Conservation (phyloP, 2,113 vertebrate species). For the Oreochromis spilurus region DNA sequence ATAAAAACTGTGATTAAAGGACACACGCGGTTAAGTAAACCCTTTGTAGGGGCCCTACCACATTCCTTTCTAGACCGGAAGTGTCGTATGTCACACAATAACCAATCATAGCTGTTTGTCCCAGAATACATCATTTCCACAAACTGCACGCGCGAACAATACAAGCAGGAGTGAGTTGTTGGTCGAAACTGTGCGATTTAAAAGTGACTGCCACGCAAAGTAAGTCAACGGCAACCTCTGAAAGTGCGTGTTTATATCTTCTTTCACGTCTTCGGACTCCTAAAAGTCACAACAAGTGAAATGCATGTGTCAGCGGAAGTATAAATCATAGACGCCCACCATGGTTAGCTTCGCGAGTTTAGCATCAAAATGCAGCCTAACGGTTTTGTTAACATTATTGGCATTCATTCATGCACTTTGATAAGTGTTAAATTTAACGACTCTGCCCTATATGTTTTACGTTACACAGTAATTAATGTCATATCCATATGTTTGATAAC, state of each 20-base stretch:
- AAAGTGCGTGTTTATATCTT: accelerated
- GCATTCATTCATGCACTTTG: not conserved
- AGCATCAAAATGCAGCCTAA: not conserved
- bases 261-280: not conserved
- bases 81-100: not conserved
- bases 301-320: not conserved
- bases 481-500: not conserved
- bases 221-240: not conserved
- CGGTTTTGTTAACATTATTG: not conserved
- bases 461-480: not conserved
- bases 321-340: not conserved
- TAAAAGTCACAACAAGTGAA: not conserved
- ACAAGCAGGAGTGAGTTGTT: not conserved
- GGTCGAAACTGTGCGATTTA: not conserved
- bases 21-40: not conserved
- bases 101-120: slow-evolving; percentile 10
- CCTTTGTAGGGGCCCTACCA: not conserved
- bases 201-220: not conserved
- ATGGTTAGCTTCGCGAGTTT: not conserved
- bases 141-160: slow-evolving; percentile 50
- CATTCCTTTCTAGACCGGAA: not conserved
- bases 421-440: not conserved
- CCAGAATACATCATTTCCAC: slow-evolving; percentile 31
- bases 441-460: not conserved
- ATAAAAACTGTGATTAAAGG: not conserved